phyloP scores from a whole-genome alignment of 2,113 vertebrate species.

The Paratilapia polleni region DNA sequence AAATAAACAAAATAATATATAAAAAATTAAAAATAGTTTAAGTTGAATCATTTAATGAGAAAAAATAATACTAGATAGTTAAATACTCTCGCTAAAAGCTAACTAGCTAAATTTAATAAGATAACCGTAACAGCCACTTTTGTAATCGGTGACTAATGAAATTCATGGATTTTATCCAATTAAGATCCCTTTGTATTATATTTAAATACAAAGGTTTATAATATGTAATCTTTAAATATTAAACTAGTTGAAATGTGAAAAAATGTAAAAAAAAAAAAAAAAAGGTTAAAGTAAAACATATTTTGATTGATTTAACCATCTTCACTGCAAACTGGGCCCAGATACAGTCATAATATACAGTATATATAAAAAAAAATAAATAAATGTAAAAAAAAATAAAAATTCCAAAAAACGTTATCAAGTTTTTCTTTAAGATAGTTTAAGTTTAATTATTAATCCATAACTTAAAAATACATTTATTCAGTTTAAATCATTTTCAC shows the following conservation, averaged over 20 bases:
- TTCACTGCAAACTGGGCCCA: too few relatives aligned
- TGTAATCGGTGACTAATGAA: not conserved
- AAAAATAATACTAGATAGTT: not conserved
- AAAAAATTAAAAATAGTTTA: not conserved
- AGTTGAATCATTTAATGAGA: not conserved
- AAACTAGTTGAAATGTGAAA: not conserved
- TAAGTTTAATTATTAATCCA: too few relatives aligned
- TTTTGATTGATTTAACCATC: not conserved
- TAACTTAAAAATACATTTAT: too few relatives aligned
- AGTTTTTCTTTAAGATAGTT: not conserved
- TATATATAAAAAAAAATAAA: too few relatives aligned
- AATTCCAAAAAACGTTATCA: too few relatives aligned
- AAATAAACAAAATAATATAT: accelerated
- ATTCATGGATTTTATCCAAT: not conserved
- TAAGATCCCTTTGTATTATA: not conserved
- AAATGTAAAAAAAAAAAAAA: too few relatives aligned
- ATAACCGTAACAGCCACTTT: not conserved
- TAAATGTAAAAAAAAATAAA: too few relatives aligned
- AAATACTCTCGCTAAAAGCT: not conserved
- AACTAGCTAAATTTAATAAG: not conserved
- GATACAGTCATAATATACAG: too few relatives aligned
- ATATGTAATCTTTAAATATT: not conserved
- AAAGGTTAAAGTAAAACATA: not conserved
- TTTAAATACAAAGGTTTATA: too few relatives aligned
- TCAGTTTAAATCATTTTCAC: too few relatives aligned